These are phyloP conservation scores for Epinotia nisella DNA, from an alignment of 2,888 invertebrate genomes.

Conservation along the genomic window DNA sequence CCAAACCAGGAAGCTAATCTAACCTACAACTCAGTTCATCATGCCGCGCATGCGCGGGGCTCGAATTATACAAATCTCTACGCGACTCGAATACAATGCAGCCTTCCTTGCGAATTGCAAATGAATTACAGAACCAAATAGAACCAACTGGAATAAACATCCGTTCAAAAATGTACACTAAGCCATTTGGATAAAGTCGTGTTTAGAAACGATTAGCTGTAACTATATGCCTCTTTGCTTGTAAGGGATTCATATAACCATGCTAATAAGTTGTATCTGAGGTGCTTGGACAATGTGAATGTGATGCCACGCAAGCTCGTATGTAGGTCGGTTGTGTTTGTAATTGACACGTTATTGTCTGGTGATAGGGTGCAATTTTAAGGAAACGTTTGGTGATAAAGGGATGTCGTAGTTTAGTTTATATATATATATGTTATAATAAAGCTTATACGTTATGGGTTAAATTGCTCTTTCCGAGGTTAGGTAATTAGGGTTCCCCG, in stretches of 20 bases:
- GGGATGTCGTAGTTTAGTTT: background rate
- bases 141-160: background rate
- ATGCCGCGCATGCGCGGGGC: slow-evolving; percentile 7
- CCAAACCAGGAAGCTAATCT: slow-evolving; percentile 5
- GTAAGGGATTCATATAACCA: background rate
- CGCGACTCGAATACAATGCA: slow-evolving; percentile 27
- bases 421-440: background rate
- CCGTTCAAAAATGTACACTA: background rate
- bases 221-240: background rate
- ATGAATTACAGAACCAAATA: background rate
- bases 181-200: background rate
- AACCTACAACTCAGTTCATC: background rate
- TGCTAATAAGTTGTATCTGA: slow-evolving; percentile 31
- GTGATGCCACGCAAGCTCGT: slow-evolving; percentile 9
- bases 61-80: slow-evolving; percentile 37
- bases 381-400: background rate
- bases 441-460: slow-evolving; percentile 6
- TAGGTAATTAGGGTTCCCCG: background rate
- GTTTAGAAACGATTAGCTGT: background rate
- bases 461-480: slow-evolving; percentile 6
- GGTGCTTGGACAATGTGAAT: slow-evolving; percentile 14
- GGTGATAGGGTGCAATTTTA: background rate
- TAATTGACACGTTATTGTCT: background rate
- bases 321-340: background rate
- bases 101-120: slow-evolving; percentile 32